Base-by-base conservation (phyloP, 1,140 invertebrate genomes). In the Medauroidea extradentata region DNA sequence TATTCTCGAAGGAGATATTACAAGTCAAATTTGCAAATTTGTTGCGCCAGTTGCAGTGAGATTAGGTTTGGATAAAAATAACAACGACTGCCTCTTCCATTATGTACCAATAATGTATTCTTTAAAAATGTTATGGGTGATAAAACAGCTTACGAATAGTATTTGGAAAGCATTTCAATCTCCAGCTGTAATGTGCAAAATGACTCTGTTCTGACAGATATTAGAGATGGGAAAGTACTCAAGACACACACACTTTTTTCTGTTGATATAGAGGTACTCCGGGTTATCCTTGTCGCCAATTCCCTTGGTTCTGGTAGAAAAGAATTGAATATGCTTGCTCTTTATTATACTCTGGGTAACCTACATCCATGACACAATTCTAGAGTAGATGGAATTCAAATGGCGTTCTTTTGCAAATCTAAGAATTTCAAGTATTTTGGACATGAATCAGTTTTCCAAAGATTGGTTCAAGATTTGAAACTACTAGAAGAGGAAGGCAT, bases 331-430 rank as follows among this genome's bases (percentile, higher is more conserved):
- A 27, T 54, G 25, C 27, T 41, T 41, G 53, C 27, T 18, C 13
- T 38, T 51, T 54, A 54, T 44, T 54, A 54, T 23, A 54, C 53
- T n/a, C 21, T 51, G 21, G 53, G 13, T 18, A 54, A 54, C 18
- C 16, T 54, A 21, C 53, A 54, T 43, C 53, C 53, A 27, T 54
- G 53, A 23, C 14, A 21, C 27, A 23, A 11, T 49, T 54, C 53
- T 8, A 16, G 14, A 13, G 53, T 54, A 39, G 29, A 54, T 41
- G 25, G 14, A 16, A 27, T 54, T 14, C 53, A 54, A 41, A 7
- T 54, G 13, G 39, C 24, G 14, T 54, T 54, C 13, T n/a, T 54
- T 16, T 54, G 53, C 21, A 34, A 23, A 41, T 27, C 27, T 18
- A 43, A 23, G 16, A 39, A 49, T 43, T 23, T 54, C n/a, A 41